A percentile compares a stretch with the other conserved stretches of the same genome.
phyloP scores from a whole-genome alignment of 1,140 invertebrate genomes.

The Bombus sylvicola region DNA sequence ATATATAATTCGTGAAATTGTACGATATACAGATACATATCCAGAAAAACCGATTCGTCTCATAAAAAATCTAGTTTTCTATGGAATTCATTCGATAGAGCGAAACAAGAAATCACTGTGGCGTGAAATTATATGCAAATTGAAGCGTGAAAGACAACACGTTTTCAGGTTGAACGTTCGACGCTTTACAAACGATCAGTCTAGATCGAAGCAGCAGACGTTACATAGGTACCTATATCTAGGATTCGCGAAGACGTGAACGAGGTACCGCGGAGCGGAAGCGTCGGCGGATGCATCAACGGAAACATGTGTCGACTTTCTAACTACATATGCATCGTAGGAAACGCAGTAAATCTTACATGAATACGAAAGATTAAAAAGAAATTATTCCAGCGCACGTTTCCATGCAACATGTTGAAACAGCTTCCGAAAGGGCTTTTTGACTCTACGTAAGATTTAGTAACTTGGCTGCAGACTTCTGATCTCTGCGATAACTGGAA shows the following conservation, averaged over 20 bases:
- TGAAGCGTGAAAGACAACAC: background rate
- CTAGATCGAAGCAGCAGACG: background rate
- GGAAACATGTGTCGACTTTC: slow-evolving; percentile 49
- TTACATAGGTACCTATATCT: background rate
- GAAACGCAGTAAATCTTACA: slow-evolving; percentile 36
- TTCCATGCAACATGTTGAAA: background rate
- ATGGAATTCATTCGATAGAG: background rate
- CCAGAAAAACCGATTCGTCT: too few species aligned
- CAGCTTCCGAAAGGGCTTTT: background rate
- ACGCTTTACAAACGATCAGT: slow-evolving; percentile 22
- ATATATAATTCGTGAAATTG: too few species aligned
- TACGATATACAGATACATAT: too few species aligned
- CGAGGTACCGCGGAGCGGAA: slow-evolving; percentile 28
- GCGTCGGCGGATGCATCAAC: slow-evolving; percentile 38
- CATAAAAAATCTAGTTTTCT: background rate
- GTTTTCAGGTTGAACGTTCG: background rate
- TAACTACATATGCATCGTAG: slow-evolving; percentile 16
- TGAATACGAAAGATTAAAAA: slow-evolving; percentile 27
- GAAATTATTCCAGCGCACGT: slow-evolving; percentile 19
- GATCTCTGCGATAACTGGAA: slow-evolving; percentile 1
- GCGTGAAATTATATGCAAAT: slow-evolving; percentile 9
- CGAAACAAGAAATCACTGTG: background rate
- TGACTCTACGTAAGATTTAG: background rate
- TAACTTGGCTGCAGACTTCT: background rate
- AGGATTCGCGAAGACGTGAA: background rate